Evolutionary conservation across 2,888 invertebrate species (phyloP), one percentile per base, ranked within the genome.

Genomic region (Germaria angustata): DNA sequence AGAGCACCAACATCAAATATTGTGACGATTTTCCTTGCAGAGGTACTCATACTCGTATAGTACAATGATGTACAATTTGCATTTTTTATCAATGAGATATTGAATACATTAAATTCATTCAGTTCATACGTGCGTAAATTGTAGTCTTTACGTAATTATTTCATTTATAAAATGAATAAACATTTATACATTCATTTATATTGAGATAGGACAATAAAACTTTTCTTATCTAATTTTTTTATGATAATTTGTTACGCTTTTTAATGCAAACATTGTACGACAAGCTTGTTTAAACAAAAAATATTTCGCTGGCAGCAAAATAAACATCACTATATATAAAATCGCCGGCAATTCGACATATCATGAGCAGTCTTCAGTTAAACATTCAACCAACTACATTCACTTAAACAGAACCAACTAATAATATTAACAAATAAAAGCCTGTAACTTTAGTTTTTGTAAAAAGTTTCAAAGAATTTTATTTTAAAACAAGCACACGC

Each of bases 361-460:
- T 66, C 71, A 75, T 22, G 51, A 76, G 59, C 82, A 82, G 82
- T 82, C 69, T 76, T 57, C 59, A 71, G 32, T 79, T 24, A 44
- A 79, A 44, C 75, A 71, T 46, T 75, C 59, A 71, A 79, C 69
- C 24, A 66, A 78, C 51, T 24, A 61, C 44, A 6, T 28, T 73
- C 3, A 46, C 28, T 17, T 20, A 17, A 61, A 20, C 2, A 66
- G 36, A 36, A 51, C 20, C 2, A 44, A 32, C 20, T 17, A 32
- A 3, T 32, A 17, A 15, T 2, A 32, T 32, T 17, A 55, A 15
- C 39, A n/a, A n/a, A n/a, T n/a, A 65, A 55, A 39, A 51, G 24
- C 44, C 57, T n/a, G 53, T 24, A 22, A 32, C 28, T 32, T 46
- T 46, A 53, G 53, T 44, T 22, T 17, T 2, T 8, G 15, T 8